Evolutionary conservation across 2,797 vertebrate species (phyloP).

Genomic region (Sciurus vulgaris): DNA sequence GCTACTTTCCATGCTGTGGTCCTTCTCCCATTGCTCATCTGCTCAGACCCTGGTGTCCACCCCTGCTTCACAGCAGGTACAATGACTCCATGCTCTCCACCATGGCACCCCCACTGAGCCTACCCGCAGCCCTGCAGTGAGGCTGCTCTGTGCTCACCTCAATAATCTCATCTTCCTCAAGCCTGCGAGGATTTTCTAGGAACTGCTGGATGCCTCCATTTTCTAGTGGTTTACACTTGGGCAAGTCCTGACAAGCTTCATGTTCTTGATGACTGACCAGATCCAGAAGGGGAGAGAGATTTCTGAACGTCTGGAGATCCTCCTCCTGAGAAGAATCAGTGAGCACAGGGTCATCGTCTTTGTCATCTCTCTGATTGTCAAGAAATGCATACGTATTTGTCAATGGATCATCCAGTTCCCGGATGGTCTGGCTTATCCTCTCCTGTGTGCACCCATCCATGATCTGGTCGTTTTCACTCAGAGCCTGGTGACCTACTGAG

Average conservation of each 20-base stretch:
- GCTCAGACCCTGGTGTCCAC: too few species aligned
- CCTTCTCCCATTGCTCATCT: neutral
- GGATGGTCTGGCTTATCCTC: neutral
- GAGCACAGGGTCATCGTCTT: neutral
- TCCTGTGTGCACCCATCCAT: neutral
- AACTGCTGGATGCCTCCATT: neutral
- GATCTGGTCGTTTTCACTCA: neutral
- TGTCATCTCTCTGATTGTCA: neutral
- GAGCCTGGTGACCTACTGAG: too few species aligned
- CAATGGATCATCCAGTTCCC: conserved; percentile 35
- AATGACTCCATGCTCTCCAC: neutral
- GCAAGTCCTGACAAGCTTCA: neutral
- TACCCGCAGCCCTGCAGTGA: neutral
- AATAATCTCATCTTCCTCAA: neutral
- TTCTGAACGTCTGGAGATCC: neutral
- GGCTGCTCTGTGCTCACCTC: conserved; percentile 35
- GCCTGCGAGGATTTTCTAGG: neutral
- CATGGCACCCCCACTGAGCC: too few species aligned
- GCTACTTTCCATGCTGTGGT: neutral
- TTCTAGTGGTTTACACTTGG: neutral
- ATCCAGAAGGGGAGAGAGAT: too few species aligned
- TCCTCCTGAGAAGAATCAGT: neutral
- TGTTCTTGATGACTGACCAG: neutral
- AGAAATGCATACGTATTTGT: conserved; percentile 51
- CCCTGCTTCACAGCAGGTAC: neutral